phyloP scores from a whole-genome alignment of 2,113 vertebrate species.

The Bufo gargarizans region DNA sequence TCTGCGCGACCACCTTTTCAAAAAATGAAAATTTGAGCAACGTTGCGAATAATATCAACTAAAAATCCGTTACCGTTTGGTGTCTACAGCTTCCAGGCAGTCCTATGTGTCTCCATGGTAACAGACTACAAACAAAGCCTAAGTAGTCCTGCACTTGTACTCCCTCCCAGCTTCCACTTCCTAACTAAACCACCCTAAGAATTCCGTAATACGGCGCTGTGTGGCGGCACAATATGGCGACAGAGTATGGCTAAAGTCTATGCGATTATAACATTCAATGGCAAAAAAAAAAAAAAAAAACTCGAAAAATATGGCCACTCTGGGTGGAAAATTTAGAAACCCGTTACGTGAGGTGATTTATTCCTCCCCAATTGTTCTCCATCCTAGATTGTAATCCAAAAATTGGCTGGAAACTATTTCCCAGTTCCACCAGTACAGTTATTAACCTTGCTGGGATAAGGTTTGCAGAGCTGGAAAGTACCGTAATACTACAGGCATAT shows the following conservation, averaged over 20 bases:
- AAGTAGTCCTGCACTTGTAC: neutral
- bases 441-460: conserved; percentile 6
- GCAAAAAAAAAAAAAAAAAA: neutral
- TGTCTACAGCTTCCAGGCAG: neutral
- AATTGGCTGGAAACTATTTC: conserved; percentile 1
- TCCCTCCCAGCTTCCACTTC: no score
- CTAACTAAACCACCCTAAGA: neutral
- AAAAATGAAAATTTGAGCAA: no score
- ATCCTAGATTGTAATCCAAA: neutral
- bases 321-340: neutral
- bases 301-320: neutral
- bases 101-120: neutral
- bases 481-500: neutral
- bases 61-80: neutral
- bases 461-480: neutral
- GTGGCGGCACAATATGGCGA: neutral
- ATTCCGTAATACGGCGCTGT: neutral
- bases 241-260: no score
- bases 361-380: neutral
- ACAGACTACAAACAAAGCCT: neutral
- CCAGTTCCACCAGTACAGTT: neutral
- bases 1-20: neutral
- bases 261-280: no score
- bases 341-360: neutral
- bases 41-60: no score